A percentile compares a stretch with the other conserved stretches of the same genome.
These are phyloP conservation scores for Penaeus chinensis DNA, from an alignment of 1,140 invertebrate species.

Conservation along the genomic window DNA sequence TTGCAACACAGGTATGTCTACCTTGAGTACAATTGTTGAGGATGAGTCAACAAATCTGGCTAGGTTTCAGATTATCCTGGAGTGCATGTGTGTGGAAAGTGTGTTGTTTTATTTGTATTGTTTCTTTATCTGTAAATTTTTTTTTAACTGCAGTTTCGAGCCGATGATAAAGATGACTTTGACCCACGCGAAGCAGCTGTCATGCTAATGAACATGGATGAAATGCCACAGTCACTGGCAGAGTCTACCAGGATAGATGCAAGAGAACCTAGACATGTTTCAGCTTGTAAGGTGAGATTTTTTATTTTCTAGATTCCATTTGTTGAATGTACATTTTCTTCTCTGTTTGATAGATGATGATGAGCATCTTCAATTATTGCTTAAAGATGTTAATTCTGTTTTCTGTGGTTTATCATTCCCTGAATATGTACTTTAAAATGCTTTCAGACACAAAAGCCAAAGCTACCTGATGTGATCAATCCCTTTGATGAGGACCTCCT, in stretches of 20 bases:
- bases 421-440: no score
- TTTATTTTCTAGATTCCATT: no score
- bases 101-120: not conserved
- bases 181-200: conserved; percentile 21
- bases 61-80: no score
- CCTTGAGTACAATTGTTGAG: not conserved
- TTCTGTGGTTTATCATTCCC: no score
- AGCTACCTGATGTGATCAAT: conserved; percentile 55
- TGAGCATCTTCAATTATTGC: no score
- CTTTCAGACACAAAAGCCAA: not conserved
- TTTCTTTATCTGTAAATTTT: not conserved
- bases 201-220: conserved; percentile 28
- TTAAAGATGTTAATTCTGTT: no score
- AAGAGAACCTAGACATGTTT: not conserved
- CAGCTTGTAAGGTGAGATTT: no score
- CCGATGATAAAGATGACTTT: conserved; percentile 18
- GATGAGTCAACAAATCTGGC: not conserved
- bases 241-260: not conserved
- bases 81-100: no score
- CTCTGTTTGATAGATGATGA: no score
- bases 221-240: not conserved
- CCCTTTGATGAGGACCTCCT: conserved; percentile 67
- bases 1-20: conserved; percentile 5
- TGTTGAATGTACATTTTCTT: no score
- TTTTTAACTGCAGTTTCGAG: not conserved